Evolutionary conservation across 2,113 vertebrate genomes (phyloP).

Genomic region (Siphamia tubifer): DNA sequence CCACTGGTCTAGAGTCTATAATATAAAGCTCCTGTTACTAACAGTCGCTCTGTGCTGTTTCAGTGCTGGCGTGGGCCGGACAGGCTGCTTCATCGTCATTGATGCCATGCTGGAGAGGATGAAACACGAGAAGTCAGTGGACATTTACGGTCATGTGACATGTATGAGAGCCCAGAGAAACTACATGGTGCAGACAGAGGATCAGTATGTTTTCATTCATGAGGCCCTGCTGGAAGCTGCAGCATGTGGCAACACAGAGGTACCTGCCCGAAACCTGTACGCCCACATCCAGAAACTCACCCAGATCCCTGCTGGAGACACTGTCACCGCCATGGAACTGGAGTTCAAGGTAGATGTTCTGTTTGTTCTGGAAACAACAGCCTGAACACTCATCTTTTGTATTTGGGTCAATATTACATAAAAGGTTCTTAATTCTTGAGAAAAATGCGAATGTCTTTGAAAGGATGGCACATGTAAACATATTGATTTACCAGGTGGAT

Average conservation of each 20-base stretch:
- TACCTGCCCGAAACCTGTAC: slow-evolving; percentile 90
- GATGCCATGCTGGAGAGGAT: slow-evolving; percentile 97
- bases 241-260: slow-evolving; percentile 89
- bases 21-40: not conserved
- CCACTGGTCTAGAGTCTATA: no score
- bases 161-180: slow-evolving; percentile 97
- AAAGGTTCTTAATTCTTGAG: no score
- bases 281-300: slow-evolving; percentile 94
- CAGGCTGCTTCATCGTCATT: slow-evolving; percentile 93
- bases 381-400: no score
- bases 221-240: slow-evolving; percentile 94
- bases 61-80: slow-evolving; percentile 94
- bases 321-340: slow-evolving; percentile 90
- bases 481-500: no score
- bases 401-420: no score
- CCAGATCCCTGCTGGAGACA: slow-evolving; percentile 86
- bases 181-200: slow-evolving; percentile 99
- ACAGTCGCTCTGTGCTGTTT: not conserved
- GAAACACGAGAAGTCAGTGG: slow-evolving; percentile 92
- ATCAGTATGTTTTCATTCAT: slow-evolving; percentile 97
- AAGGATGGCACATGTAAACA: no score
- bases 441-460: no score
- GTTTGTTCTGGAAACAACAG: no score
- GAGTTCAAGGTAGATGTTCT: slow-evolving; percentile 90
- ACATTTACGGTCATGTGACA: slow-evolving; percentile 94